These are phyloP conservation scores for Artibeus jamaicensis DNA, from an alignment of 2,797 vertebrate genomes.

Conservation along the genomic window DNA sequence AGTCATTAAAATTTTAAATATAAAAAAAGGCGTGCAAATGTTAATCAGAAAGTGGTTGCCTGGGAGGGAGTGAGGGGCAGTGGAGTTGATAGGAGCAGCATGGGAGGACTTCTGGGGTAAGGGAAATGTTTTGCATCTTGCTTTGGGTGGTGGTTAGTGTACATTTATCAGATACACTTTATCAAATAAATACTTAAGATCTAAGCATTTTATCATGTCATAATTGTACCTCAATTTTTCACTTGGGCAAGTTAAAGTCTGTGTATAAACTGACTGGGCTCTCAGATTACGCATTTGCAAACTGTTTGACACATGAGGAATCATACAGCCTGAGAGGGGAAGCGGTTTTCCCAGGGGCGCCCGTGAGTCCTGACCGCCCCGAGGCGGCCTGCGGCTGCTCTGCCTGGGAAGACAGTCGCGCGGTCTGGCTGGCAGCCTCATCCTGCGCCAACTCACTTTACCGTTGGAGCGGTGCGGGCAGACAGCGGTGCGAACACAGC, in stretches of 20 bases:
- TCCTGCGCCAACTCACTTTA: background rate
- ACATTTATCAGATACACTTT: background rate
- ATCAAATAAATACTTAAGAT: background rate
- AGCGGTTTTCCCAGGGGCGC: background rate
- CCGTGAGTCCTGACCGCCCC: background rate
- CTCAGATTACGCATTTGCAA: background rate
- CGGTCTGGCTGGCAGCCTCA: background rate
- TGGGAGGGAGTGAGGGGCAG: background rate
- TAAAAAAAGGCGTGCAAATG: background rate
- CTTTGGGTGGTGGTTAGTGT: background rate
- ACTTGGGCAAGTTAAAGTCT: background rate
- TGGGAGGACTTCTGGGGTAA: background rate
- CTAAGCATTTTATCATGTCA: background rate
- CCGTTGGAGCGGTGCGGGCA: background rate
- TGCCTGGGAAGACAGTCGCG: background rate
- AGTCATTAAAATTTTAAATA: background rate
- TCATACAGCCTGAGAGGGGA: background rate
- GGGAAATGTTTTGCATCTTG: background rate
- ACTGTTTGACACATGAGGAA: background rate
- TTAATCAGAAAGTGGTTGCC: background rate
- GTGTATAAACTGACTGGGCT: background rate
- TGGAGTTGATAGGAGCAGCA: background rate
- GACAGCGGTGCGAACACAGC: background rate
- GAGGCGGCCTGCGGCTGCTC: background rate
- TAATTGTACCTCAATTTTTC: background rate